A percentile compares a stretch with the other conserved stretches of the same genome.
These are phyloP conservation scores for Eustalomyia histrio DNA, from an alignment of 2,888 invertebrate genomes.

Conservation along the genomic window DNA sequence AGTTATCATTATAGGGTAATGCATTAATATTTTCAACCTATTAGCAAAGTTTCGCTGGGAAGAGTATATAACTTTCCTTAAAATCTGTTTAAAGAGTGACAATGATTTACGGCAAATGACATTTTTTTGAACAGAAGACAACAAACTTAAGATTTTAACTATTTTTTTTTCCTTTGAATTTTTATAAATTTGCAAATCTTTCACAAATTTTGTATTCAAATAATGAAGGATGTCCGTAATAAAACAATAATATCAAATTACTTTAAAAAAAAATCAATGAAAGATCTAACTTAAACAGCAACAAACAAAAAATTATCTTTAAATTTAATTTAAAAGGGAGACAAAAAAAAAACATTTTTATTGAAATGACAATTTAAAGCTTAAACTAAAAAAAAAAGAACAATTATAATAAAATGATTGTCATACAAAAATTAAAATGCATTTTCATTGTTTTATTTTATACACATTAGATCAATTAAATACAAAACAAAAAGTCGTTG, in stretches of 20 bases:
- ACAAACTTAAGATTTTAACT: background rate
- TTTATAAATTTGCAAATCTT: background rate
- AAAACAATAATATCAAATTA: slow-evolving; percentile 34
- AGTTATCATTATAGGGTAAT: too few species aligned
- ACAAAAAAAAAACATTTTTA: background rate
- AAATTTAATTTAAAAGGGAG: background rate
- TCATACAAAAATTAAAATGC: slow-evolving; percentile 5
- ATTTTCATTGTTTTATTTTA: slow-evolving; percentile 9
- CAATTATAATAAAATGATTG: background rate
- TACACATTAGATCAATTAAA: slow-evolving; percentile 10
- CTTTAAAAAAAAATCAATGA: slow-evolving; percentile 1
- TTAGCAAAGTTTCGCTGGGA: too few species aligned
- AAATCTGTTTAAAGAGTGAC: background rate
- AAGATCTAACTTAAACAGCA: slow-evolving; percentile 8
- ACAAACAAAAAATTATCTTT: background rate
- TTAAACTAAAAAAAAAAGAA: background rate
- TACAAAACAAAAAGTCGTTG: slow-evolving; percentile 21
- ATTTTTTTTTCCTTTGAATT: background rate
- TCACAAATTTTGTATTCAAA: background rate
- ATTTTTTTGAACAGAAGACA: background rate
- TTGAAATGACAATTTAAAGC: slow-evolving; percentile 7
- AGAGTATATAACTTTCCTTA: background rate
- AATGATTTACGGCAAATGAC: background rate
- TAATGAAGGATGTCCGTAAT: background rate
- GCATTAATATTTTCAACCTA: too few species aligned